These are phyloP conservation scores for Caenorhabditis zanzibari DNA, from an alignment of 2,888 invertebrate genomes.

Conservation along the genomic window DNA sequence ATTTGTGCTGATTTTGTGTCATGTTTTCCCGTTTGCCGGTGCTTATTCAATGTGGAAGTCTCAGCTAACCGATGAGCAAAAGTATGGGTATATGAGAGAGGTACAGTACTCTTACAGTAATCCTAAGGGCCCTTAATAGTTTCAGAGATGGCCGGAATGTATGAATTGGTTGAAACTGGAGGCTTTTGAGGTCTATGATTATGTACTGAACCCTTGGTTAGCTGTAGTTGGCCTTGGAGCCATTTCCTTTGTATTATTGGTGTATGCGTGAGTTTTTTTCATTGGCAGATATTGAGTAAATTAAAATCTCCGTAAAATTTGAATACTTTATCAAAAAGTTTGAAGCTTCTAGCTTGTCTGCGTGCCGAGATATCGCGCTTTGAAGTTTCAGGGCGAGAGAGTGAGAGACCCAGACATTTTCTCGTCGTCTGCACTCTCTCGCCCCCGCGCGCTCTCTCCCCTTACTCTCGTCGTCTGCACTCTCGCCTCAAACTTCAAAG, in stretches of 20 bases:
- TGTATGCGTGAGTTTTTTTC: not conserved
- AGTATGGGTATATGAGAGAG: constrained; percentile 6
- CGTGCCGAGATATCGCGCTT: too few relatives aligned
- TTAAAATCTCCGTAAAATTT: too few relatives aligned
- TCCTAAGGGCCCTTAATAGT: too few relatives aligned
- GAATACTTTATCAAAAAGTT: too few relatives aligned
- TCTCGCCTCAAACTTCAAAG: too few relatives aligned
- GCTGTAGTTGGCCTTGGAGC: constrained; percentile 28
- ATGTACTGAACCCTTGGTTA: constrained; percentile 31
- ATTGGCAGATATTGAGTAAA: too few relatives aligned
- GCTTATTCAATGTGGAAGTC: constrained; percentile 7
- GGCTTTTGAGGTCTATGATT: constrained; percentile 47
- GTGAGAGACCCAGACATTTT: too few relatives aligned
- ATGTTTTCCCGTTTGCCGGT: constrained; percentile 5
- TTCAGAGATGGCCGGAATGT: constrained; percentile 47
- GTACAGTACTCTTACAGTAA: not conserved
- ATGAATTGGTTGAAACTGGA: constrained; percentile 6
- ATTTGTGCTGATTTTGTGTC: not conserved
- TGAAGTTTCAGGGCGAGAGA: too few relatives aligned
- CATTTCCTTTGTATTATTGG: constrained; percentile 3
- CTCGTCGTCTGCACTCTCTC: too few relatives aligned
- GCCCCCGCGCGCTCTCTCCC: too few relatives aligned
- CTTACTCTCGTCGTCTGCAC: too few relatives aligned
- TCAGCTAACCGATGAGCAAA: not conserved
- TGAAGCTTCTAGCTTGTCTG: too few relatives aligned